Evolutionary conservation across 2,888 invertebrate species (phyloP), one percentile per base, ranked within the genome.

Genomic region (Mythimna loreyi): DNA sequence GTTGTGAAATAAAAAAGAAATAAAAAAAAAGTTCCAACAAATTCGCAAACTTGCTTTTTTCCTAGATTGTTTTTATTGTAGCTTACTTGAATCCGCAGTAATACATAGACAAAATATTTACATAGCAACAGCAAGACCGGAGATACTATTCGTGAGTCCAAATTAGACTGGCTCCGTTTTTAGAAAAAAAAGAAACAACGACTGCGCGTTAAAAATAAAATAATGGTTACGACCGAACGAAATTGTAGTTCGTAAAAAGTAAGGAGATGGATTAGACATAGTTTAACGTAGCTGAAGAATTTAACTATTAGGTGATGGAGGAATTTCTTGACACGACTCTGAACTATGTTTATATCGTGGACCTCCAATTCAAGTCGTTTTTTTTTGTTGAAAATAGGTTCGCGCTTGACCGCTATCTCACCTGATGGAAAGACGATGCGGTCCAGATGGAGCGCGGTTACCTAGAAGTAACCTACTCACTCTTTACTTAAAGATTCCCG

Each of bases 211-310:
- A 45, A 62, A 78, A 74, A 81, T 78, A 61, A 78, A 78, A 71
- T 58, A 52, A 58, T 69, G 43, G 25, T 67, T 72, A 78, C 73
- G 72, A 70, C 52, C 72, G 59, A 70, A 74, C 52, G 58, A 67
- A 80, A 81, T 78, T 59, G 60, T 69, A 50, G 66, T 75, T 72
- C 72, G 55, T 77, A 80, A 81, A 81, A 78, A 80, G 63, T 78
- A 70, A 76, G 60, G 76, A 77, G 70, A 71, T 53, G 40, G 64
- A 78, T 85, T 85, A 30, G 79, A 33, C 43, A 76, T 74, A 72
- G 62, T 47, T 62, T 30, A 56, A 30, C 16, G 56, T 23, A 8
- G 25, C 36, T 53, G 13, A 70, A 59, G 62, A 67, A 63, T 61
- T 19, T 43, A n/a, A 71, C 43, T 60, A 23, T 36, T 25, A 25